Percentiles rank a stretch among this genome's conserved stretches.
phyloP scores from a whole-genome alignment of 2,888 invertebrate species.

The Megalurothrips usitatus region DNA sequence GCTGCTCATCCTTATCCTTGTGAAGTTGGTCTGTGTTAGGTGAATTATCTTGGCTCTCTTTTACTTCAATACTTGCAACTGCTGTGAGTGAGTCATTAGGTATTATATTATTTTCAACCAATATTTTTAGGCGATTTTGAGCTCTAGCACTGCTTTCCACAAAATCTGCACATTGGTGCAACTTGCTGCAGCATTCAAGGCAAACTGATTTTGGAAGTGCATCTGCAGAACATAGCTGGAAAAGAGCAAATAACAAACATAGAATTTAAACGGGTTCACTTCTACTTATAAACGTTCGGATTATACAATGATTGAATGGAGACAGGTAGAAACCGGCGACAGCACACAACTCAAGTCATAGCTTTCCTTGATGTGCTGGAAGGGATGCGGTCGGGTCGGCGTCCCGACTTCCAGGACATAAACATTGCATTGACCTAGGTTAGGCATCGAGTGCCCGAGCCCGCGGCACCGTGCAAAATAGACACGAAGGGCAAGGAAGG shows the following conservation, averaged over 20 bases:
- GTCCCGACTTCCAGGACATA: background rate
- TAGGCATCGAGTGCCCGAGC: background rate
- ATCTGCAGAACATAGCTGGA: constrained; percentile 45
- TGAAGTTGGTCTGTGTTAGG: too few relatives aligned
- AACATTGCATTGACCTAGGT: constrained; percentile 27
- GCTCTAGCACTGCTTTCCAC: constrained; percentile 47
- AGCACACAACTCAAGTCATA: too few relatives aligned
- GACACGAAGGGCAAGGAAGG: background rate
- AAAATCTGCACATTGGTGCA: constrained; percentile 47
- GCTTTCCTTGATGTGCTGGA: too few relatives aligned
- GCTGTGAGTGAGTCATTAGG: background rate
- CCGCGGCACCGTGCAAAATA: constrained; percentile 24
- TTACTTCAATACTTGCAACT: too few relatives aligned
- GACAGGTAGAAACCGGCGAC: too few relatives aligned
- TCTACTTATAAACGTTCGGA: too few relatives aligned
- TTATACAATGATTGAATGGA: background rate
- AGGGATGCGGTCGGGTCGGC: background rate
- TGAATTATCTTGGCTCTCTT: too few relatives aligned
- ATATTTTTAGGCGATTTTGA: constrained; percentile 44
- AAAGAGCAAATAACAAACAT: background rate
- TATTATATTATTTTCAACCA: constrained; percentile 40
- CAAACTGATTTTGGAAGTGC: constrained; percentile 46
- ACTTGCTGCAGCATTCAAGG: constrained; percentile 46
- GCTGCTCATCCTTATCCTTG: too few relatives aligned
- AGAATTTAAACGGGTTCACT: too few relatives aligned